A percentile compares a stretch with the other conserved stretches of the same genome.
Evolutionary conservation across 1,140 invertebrate species (phyloP).

Genomic region (Drosophila insularis): DNA sequence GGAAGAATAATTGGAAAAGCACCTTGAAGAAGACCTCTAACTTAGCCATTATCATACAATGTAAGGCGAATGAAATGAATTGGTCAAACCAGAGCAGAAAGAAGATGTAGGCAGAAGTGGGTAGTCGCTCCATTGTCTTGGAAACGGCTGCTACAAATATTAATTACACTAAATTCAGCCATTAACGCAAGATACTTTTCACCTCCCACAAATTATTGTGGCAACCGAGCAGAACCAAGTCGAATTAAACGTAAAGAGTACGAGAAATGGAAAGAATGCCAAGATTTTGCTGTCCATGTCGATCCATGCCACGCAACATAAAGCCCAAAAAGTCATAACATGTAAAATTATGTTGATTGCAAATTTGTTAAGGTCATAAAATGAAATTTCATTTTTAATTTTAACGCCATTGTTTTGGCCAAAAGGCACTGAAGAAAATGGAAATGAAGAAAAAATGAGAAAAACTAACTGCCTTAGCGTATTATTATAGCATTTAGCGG

Average conservation of each 20-base stretch:
- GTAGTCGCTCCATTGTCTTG: conserved; percentile 8
- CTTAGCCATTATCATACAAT: conserved; percentile 62
- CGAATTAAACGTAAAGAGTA: conserved; percentile 8
- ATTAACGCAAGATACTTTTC: conserved; percentile 76
- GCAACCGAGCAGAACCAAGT: conserved; percentile 61
- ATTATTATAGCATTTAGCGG: conserved; percentile 79
- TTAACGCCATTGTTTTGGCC: conserved; percentile 73
- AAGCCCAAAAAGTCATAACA: conserved; percentile 68
- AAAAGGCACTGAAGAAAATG: neutral
- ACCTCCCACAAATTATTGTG: conserved; percentile 70
- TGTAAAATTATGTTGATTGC: conserved; percentile 76
- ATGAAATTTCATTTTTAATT: conserved; percentile 77
- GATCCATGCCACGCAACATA: conserved; percentile 51
- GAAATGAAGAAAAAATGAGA: conserved; percentile 17
- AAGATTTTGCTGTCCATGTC: conserved; percentile 4
- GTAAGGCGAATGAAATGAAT: conserved; percentile 39
- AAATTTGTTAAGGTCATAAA: conserved; percentile 81
- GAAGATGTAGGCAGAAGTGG: neutral
- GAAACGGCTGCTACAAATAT: conserved; percentile 37
- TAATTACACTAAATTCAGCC: conserved; percentile 75
- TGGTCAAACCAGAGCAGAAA: neutral
- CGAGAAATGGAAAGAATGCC: neutral
- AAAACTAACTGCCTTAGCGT: conserved; percentile 42
- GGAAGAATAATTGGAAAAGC: neutral
- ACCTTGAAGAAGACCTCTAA: conserved; percentile 22